Base-by-base conservation (phyloP, 2,797 vertebrate genomes). In the Lepus townsendii region DNA sequence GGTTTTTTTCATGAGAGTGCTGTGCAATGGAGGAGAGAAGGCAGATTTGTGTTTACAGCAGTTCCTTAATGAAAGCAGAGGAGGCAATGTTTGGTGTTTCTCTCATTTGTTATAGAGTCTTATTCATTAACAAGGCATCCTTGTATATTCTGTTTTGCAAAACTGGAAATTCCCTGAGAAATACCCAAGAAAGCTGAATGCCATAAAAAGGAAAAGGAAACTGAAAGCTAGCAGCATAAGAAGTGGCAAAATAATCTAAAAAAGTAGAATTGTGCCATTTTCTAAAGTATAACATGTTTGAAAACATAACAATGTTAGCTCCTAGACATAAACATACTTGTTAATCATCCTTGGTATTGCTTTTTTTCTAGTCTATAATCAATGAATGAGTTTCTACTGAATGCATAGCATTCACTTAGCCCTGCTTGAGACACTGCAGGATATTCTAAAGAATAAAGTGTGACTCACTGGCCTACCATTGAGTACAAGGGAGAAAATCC, bases 161-260 rank as follows among this genome's bases (percentile, higher is more conserved):
- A 82, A 77, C 88, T 96, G 97, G 96, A 97, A 97, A 96, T 94
- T 96, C 97, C 97, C 92, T 24, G 86, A 94, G 87, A 89, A 96
- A 69, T 91, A 62, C 90, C 94, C 88, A 71, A 62, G 77, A 50
- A 90, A 32, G 30, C 32, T 32, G 27, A 93, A 50, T 42, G 50
- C 35, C 2, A 80, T 68, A 63, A n/a, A 72, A 84, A 87, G 35
- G 84, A 88, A 97, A 93, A 89, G 42, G 83, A 91, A 96, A 93
- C 63, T 68, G 76, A 94, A 90, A 94, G 83, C 66, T 75, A 66
- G 12, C 12, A 83, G 12, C 17, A 71, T 30, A 38, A 5, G 26
- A 65, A 4, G 19, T 90, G 24, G 85, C 42, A 32, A 95, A 88
- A 77, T 10, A 62, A 83, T 71, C 72, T 30, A 27, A 82, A 68